phyloP scores from a whole-genome alignment of 35 echinoderm and acorn worm genomes.

The Ophiothrix spiculata region DNA sequence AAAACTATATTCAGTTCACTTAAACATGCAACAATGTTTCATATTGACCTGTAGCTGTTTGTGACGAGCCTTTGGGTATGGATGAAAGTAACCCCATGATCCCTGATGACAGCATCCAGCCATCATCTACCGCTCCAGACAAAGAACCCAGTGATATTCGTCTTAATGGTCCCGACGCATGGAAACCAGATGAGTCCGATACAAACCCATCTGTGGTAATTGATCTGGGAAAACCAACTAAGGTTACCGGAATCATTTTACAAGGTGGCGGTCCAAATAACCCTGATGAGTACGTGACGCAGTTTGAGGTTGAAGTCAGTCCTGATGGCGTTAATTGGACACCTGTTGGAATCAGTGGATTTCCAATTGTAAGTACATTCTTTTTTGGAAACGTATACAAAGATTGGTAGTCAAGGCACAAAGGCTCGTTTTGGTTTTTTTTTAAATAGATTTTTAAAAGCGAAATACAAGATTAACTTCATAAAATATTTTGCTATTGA shows the following conservation, averaged over 20 bases:
- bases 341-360: slow-evolving; percentile 9
- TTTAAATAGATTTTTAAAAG: too few species aligned
- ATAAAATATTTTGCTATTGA: too few species aligned
- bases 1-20: too few species aligned
- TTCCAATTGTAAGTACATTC: neutral
- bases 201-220: slow-evolving; percentile 47
- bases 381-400: too few species aligned
- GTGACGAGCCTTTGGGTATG: neutral
- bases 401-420: too few species aligned
- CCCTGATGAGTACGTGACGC: slow-evolving; percentile 40
- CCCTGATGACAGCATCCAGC: neutral
- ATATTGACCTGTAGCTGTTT: neutral
- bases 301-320: slow-evolving; percentile 51
- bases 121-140: neutral
- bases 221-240: slow-evolving; percentile 47
- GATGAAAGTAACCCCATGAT: neutral
- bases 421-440: too few species aligned
- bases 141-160: neutral
- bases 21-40: too few species aligned
- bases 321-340: slow-evolving; percentile 43
- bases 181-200: slow-evolving; percentile 50
- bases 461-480: too few species aligned
- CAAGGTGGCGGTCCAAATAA: slow-evolving; percentile 56
- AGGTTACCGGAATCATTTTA: slow-evolving; percentile 54
- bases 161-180: slow-evolving; percentile 12